Conservation (phyloP, 2,113 vertebrate genomes). For the Manacus vitellinus region DNA sequence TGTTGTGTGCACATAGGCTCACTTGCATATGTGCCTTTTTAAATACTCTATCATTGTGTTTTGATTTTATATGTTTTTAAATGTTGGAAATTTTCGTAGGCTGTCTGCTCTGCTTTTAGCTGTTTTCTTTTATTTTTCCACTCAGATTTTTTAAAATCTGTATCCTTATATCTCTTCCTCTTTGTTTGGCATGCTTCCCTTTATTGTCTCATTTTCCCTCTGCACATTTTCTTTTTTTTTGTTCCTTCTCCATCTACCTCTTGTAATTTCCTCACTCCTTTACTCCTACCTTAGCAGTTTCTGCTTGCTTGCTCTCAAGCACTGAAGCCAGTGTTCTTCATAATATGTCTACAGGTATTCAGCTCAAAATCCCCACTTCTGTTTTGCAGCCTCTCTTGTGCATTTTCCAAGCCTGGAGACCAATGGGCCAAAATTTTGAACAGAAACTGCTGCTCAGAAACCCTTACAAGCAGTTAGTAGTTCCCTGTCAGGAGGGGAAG, state of each 20-base stretch:
- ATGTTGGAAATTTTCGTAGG: not conserved
- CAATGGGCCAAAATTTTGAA: not conserved
- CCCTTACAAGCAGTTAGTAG: not conserved
- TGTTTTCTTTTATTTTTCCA: not conserved
- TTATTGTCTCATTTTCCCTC: not conserved
- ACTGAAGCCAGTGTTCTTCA: not conserved
- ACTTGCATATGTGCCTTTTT: rapidly evolving
- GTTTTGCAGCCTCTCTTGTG: not conserved
- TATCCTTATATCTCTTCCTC: not conserved
- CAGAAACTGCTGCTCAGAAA: not conserved
- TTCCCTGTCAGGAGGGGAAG: conserved; percentile 29
- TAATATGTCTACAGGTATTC: not conserved
- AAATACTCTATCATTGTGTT: not conserved
- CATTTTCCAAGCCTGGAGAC: not conserved
- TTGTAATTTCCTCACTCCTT: not conserved
- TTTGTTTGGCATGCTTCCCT: not conserved
- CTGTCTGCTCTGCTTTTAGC: not conserved
- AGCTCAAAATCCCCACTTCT: not conserved
- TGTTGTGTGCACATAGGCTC: rapidly evolving
- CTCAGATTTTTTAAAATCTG: not conserved
- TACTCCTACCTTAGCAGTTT: not conserved
- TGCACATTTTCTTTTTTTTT: not conserved
- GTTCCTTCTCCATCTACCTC: not conserved
- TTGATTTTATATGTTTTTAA: not conserved
- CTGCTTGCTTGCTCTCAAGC: not conserved